Evolutionary conservation across 1,140 invertebrate genomes (phyloP), one percentile per base, ranked within the genome.

Genomic region (Solen grandis): DNA sequence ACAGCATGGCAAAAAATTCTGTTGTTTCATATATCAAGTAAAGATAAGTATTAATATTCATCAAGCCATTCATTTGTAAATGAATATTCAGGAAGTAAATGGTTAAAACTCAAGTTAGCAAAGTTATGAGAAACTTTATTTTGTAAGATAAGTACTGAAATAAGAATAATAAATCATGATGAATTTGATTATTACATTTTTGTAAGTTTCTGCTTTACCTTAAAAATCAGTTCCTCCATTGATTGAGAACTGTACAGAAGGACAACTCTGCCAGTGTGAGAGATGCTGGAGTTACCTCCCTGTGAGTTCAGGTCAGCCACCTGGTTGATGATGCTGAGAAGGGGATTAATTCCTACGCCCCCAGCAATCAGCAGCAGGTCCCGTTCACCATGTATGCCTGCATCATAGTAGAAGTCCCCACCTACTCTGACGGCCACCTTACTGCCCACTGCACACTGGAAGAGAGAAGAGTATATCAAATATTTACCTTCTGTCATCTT

Each of bases 301-400:
- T 82, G 36, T n/a, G 46, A 5, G 36, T 60, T 83, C 31, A 90
- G n/a, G 38, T 89, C 80, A 33, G 79, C 54, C 52, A 89, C 80
- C 65, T 92, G 87, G 52, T 86, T 81, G 4, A 92, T 62, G 29
- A 93, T 93, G 46, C 90, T 90, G 22, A 83, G 85, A 10, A 92
- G 57, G 10, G 92, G 92, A 79, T 93, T 93, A 31, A 93, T 92
- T 14, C 92, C 92, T 38, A 93, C 91, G 2, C 92, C 92, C 41
- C 92, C 92, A 31, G 90, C 92, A 52, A 93, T 80, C 19, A 92
- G 83, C 31, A 93, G 50, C 25, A 92, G 60, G 65, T 91, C 82
- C 0, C 25, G n/a, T 5, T 83, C 46, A 50, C 81, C 63, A 57
- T 66, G 27, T 5, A 52, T n/a, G 0, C 81, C 59, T 36, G 66